A percentile compares a stretch with the other conserved stretches of the same genome.
These are phyloP conservation scores for Odontothrips loti DNA, from an alignment of 2,888 invertebrate genomes.

Conservation along the genomic window DNA sequence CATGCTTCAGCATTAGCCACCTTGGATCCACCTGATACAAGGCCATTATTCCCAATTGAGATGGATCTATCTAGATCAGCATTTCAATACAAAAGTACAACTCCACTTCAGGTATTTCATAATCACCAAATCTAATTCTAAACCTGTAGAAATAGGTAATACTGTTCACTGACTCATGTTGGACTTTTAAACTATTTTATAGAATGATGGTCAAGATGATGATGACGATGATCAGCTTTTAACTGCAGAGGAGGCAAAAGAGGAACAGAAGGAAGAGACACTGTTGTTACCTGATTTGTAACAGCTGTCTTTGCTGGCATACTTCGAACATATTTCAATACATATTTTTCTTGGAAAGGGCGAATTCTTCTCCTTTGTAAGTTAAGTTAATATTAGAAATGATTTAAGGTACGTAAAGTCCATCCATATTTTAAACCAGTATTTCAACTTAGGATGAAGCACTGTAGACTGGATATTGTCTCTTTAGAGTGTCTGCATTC, in stretches of 20 bases:
- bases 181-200: too few relatives aligned
- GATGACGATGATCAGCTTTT: constrained; percentile 1
- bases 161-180: neutral
- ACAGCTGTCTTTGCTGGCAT: neutral
- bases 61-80: constrained; percentile 89
- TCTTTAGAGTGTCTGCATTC: too few relatives aligned
- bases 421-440: too few relatives aligned
- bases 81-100: constrained; percentile 71
- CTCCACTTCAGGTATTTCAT: neutral
- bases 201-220: constrained; percentile 16
- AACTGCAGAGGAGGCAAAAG: neutral
- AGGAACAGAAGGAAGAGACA: neutral
- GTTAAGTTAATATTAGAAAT: neutral
- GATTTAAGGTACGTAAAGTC: neutral
- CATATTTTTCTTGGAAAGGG: too few relatives aligned
- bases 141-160: neutral
- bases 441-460: too few relatives aligned
- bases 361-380: too few relatives aligned
- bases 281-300: neutral
- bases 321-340: neutral
- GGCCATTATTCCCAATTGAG: constrained; percentile 88
- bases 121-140: neutral
- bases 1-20: constrained; percentile 59
- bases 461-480: too few relatives aligned
- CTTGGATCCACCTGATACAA: constrained; percentile 68